Base-by-base conservation (phyloP, 2,113 vertebrate genomes). In the Forbesichthys papilliferus region DNA sequence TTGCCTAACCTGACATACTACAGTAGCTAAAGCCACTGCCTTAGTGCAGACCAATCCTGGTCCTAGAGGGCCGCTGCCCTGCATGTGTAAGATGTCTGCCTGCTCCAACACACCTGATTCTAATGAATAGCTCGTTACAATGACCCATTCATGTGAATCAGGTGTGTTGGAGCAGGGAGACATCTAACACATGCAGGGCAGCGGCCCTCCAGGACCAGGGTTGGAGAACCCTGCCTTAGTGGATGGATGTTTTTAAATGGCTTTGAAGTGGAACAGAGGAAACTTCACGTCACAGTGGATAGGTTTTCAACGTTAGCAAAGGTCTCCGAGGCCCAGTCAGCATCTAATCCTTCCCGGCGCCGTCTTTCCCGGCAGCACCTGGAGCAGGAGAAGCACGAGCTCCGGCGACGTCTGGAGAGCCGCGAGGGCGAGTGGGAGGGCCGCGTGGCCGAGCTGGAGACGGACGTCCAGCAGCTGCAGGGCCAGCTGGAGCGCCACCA, bases 401-500 rank as follows among this genome's bases (percentile, higher is more conserved):
- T 99, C 73, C 91, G 95, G 67, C 88, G 96, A 69, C 93, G 96
- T 5, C 92, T 98, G 81, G 97, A 98, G 83, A 97, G 94, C 73
- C 94, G 93, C 52, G 97, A 99, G 84, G 96, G 97, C 0, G 97
- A 99, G 75, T 99, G 98, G 98, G 98, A 99, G 92, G 94, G 96
- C 27, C 93, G 97, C 0, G 96, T 98, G 64, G 95, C 96, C 0
- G 98, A 99, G 67, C 93, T 99, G 92, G 98, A 99, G 90, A 94
- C 94, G 0, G 98, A 99, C 0, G 93, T 99, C 79, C 96, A 94
- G 69, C 97, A 96, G 84, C 93, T 98, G 70, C 97, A 98, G 88
- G 94, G 93, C 0, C 96, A 98, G 78, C 88, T 99, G 89, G 97
- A 99, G 87, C 93, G 91, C 75, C 96, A 98, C 68, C 96, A 98